Evolutionary conservation across 2,797 vertebrate genomes (phyloP).

Genomic region (Ctenosaura bakeri): DNA sequence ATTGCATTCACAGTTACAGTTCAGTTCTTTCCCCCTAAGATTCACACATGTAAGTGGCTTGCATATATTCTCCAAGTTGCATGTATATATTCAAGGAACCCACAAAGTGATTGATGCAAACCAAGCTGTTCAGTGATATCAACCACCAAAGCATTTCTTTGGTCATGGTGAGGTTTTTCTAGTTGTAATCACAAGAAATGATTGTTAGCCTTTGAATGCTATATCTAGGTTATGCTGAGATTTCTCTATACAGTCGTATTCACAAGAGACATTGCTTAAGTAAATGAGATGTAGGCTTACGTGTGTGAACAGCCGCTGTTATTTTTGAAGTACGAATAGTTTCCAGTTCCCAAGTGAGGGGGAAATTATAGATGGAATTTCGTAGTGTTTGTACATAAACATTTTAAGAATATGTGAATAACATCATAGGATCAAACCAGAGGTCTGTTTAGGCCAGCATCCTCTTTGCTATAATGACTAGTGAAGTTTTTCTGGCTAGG

Average conservation of each 20-base stretch:
- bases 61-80: not conserved
- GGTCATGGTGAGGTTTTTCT: not conserved
- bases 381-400: not conserved
- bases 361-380: not conserved
- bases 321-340: not conserved
- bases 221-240: no score
- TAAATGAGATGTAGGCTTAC: not conserved
- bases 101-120: not conserved
- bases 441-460: not conserved
- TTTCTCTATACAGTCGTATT: not conserved
- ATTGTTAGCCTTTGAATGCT: not conserved
- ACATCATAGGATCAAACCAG: not conserved
- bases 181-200: not conserved
- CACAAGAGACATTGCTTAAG: not conserved
- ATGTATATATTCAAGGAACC: not conserved
- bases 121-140: not conserved
- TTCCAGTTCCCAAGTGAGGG: not conserved
- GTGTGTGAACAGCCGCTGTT: not conserved
- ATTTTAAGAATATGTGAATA: not conserved
- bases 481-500: not conserved
- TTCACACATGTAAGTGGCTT: not conserved
- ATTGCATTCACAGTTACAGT: not conserved
- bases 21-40: not conserved
- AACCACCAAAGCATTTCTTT: not conserved
- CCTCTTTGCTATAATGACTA: not conserved